Conservation (phyloP, 2,113 vertebrate species). For the Sylvicapra grimmia region DNA sequence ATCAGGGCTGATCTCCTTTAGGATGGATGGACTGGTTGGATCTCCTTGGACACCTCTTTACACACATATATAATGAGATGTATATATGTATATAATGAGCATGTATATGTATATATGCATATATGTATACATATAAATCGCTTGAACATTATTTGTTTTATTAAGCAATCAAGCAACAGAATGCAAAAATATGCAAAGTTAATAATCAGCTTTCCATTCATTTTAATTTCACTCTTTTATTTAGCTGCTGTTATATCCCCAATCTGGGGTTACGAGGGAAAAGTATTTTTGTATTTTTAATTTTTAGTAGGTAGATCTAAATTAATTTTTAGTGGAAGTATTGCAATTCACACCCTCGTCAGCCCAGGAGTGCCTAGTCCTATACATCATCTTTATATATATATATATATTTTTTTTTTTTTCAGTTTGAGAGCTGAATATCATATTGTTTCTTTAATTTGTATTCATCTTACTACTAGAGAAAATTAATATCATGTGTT, state of each 20-base stretch:
- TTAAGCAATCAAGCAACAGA: not conserved
- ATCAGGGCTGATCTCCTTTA: not conserved
- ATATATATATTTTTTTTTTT: too few relatives aligned
- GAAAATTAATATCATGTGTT: not conserved
- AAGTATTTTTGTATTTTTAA: not conserved
- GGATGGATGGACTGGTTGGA: not conserved
- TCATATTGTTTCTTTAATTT: not conserved
- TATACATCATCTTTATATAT: not conserved
- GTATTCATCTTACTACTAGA: not conserved
- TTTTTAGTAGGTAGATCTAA: not conserved
- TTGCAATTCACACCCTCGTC: not conserved
- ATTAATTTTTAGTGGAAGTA: not conserved
- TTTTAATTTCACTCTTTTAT: not conserved
- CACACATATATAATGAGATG: not conserved
- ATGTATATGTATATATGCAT: not conserved
- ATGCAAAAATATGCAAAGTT: not conserved
- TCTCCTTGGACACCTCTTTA: not conserved
- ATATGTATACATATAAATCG: not conserved
- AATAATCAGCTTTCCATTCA: not conserved
- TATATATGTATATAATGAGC: not conserved
- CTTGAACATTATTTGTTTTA: not conserved
- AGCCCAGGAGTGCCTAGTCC: rapidly evolving
- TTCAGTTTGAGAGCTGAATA: not conserved
- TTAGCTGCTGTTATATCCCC: not conserved
- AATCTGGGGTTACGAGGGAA: not conserved